Base-by-base conservation (phyloP, 2,888 invertebrate genomes). In the Drosophila formosana region DNA sequence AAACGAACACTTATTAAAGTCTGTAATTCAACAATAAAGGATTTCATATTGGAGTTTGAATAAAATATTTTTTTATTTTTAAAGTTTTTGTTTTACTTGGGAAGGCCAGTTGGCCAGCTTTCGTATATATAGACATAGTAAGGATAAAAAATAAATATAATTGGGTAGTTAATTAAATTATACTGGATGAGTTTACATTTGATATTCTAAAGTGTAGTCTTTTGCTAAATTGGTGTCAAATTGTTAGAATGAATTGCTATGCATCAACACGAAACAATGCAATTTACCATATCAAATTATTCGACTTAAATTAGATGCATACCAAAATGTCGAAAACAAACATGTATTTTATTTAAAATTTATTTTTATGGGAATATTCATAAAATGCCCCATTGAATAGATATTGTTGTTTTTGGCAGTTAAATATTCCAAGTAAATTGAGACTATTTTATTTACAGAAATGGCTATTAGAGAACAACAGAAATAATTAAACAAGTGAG, bases 1-100 rank as follows among this genome's bases (percentile, higher is more conserved):
- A 62, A 58, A 50, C 9, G 9, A 49, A 46, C 60, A 65, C 56
- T 72, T 72, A 78, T 47, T 72, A 28, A 53, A 55, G 57, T 52
- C n/a, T 30, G 39, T 41, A 32, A 49, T 49, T 50, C 11, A 25
- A 1, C 37, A 11, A 45, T 28, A 18, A 61, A 45, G 1, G 23
- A 46, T 41, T 53, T 43, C 50, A 37, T 47, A 26, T 60, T 53
- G 34, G n/a, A 58, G 28, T 13, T 47, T n/a, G 7, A 72, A 46
- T 46, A 63, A 53, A 64, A 25, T 43, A 37, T 73, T 58, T 73
- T 11, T 25, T 11, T 8, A 46, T 25, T 37, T 18, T 34, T 34
- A 13, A 1, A 11, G 2, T 7, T n/a, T 4, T 8, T 41, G n/a
- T 37, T 37, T 37, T n/a, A 37, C 4, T 37, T 37, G 18, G 18